Evolutionary conservation across 1,140 invertebrate species (phyloP).

Genomic region (Caenorhabditis tropicalis): DNA sequence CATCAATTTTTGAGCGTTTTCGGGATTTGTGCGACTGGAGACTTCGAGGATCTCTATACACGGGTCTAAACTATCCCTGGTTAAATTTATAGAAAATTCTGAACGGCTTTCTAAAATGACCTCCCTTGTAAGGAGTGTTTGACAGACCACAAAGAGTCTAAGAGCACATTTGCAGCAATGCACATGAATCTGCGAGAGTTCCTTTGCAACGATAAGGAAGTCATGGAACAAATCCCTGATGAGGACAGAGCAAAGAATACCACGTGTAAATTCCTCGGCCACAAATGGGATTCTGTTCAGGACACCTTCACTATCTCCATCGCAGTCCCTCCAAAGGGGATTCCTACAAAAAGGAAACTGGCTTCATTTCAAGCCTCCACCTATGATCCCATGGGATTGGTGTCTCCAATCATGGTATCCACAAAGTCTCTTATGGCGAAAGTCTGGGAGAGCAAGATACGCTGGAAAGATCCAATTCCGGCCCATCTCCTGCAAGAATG

Average conservation of each 20-base stretch:
- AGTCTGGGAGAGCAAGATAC: neutral
- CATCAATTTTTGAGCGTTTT: too few relatives aligned
- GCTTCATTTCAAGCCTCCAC: neutral
- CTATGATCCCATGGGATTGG: neutral
- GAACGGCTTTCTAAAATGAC: neutral
- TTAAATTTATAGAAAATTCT: neutral
- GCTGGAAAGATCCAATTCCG: neutral
- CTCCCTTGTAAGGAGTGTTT: neutral
- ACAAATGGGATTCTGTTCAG: neutral
- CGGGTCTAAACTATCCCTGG: too few relatives aligned
- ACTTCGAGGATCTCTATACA: too few relatives aligned
- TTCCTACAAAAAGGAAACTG: neutral
- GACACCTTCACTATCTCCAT: neutral
- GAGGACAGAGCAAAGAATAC: neutral
- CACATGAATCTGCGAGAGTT: neutral
- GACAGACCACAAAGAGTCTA: neutral
- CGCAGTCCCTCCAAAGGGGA: neutral
- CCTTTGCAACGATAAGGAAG: neutral
- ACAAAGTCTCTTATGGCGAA: neutral
- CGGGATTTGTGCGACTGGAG: too few relatives aligned
- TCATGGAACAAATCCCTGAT: neutral
- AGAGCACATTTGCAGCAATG: neutral
- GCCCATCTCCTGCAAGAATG: neutral
- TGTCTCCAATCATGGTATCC: neutral
- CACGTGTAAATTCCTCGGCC: neutral